Conservation (phyloP, 1,140 invertebrate species). For the Drosophila sturtevanti region DNA sequence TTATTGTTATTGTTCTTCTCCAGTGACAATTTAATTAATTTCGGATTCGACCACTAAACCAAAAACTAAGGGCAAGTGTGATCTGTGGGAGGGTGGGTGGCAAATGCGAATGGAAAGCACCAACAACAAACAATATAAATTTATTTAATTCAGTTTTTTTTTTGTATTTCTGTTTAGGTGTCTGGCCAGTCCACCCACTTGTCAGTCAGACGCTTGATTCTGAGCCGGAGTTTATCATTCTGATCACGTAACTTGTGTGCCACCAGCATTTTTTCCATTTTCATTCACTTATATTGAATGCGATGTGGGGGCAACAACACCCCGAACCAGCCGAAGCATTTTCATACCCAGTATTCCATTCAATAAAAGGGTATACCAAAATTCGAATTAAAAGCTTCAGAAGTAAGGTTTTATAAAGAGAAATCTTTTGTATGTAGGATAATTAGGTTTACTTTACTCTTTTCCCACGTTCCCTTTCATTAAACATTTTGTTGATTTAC, state of each 20-base stretch:
- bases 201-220: slow-evolving; percentile 24
- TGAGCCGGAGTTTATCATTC: slow-evolving; percentile 59
- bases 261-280: slow-evolving; percentile 76
- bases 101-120: slow-evolving; percentile 17
- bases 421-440: too few species aligned
- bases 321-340: background rate
- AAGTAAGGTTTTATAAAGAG: too few species aligned
- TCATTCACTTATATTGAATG: slow-evolving; percentile 67
- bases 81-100: background rate
- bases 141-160: slow-evolving; percentile 44
- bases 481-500: too few species aligned
- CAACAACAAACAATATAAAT: slow-evolving; percentile 45
- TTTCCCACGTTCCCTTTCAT: too few species aligned
- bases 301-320: slow-evolving; percentile 9
- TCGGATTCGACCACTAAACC: slow-evolving; percentile 48
- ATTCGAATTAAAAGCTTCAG: too few species aligned
- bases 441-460: too few species aligned
- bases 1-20: slow-evolving; percentile 39
- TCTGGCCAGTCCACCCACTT: slow-evolving; percentile 43
- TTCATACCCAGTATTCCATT: slow-evolving; percentile 8
- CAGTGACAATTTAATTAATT: slow-evolving; percentile 74
- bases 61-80: slow-evolving; percentile 45
- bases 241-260: slow-evolving; percentile 68
- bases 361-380: background rate
- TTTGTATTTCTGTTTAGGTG: slow-evolving; percentile 27